A percentile compares a stretch with the other conserved stretches of the same genome.
phyloP scores from a whole-genome alignment of 2,888 invertebrate genomes.

The Papilio demoleus region DNA sequence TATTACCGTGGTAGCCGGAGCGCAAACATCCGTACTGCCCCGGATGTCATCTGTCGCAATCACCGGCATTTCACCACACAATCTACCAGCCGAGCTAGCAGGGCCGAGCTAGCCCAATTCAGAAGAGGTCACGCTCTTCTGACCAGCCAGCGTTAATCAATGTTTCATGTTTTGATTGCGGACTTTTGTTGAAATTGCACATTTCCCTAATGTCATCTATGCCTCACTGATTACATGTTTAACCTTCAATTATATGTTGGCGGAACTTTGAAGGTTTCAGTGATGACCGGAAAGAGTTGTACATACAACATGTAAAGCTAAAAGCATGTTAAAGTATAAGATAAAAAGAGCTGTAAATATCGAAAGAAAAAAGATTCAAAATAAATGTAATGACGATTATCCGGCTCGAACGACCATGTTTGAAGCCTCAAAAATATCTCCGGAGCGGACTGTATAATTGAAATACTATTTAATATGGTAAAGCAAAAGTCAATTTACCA shows the following conservation, averaged over 20 bases:
- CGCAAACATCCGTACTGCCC: constrained; percentile 75
- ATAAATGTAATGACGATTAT: no score
- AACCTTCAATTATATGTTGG: constrained; percentile 10
- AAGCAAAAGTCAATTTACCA: no score
- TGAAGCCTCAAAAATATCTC: no score
- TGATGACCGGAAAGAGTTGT: background rate
- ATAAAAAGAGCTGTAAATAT: no score
- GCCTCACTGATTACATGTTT: constrained; percentile 20
- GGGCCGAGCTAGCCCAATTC: constrained; percentile 46
- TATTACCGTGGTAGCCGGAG: constrained; percentile 68
- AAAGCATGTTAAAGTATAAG: background rate
- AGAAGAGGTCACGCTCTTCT: constrained; percentile 74
- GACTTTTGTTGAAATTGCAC: constrained; percentile 60
- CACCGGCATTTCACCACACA: constrained; percentile 80
- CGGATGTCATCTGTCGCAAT: constrained; percentile 79
- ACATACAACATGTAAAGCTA: background rate
- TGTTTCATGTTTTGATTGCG: constrained; percentile 46
- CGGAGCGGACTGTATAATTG: no score
- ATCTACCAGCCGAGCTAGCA: constrained; percentile 56
- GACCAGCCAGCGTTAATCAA: constrained; percentile 69
- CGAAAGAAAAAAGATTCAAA: no score
- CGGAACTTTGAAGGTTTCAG: background rate
- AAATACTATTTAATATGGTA: no score
- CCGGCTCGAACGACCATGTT: no score
- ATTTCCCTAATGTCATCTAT: constrained; percentile 58